Evolutionary conservation across 1,140 invertebrate genomes (phyloP).

Genomic region (Hesperophylax magnus): DNA sequence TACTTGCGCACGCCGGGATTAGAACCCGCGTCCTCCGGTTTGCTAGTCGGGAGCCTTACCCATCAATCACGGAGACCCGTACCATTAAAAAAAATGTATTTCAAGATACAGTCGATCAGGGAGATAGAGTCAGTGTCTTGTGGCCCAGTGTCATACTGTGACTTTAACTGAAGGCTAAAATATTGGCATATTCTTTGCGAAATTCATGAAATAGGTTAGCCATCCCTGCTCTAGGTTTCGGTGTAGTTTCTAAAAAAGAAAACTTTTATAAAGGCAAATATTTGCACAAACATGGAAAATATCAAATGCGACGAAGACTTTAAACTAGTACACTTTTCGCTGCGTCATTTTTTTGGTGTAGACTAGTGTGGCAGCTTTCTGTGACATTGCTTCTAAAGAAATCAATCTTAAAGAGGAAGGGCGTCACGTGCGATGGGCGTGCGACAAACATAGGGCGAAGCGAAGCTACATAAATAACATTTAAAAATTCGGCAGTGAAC

Average conservation of each 20-base stretch:
- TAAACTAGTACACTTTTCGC: not conserved
- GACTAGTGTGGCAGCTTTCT: not conserved
- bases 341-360: not conserved
- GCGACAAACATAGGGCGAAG: not conserved
- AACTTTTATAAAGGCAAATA: not conserved
- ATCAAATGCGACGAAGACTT: not conserved
- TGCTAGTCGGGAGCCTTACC: too few species aligned
- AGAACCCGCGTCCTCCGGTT: too few species aligned
- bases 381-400: not conserved
- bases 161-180: too few species aligned
- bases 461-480: not conserved
- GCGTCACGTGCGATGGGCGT: not conserved
- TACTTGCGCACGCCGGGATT: too few species aligned
- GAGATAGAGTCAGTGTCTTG: too few species aligned
- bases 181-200: too few species aligned
- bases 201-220: too few species aligned
- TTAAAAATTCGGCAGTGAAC: not conserved
- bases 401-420: conserved; percentile 9
- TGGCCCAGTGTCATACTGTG: too few species aligned
- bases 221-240: too few species aligned
- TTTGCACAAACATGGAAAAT: not conserved
- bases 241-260: not conserved
- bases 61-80: too few species aligned
- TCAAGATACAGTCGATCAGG: too few species aligned
- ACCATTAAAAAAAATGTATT: too few species aligned